Conservation (phyloP, 2,888 invertebrate species). For the Didymodactylos carnosus region DNA sequence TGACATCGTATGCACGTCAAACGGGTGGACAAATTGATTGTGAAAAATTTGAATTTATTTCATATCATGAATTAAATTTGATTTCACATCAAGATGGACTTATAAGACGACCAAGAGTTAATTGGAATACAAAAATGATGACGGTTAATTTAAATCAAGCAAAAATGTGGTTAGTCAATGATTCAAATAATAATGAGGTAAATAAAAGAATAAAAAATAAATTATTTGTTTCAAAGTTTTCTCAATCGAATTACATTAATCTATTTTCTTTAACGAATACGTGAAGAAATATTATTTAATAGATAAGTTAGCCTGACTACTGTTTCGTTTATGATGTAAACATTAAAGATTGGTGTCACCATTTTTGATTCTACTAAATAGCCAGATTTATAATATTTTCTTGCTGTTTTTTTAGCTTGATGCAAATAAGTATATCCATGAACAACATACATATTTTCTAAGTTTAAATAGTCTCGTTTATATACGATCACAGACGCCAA, state of each 20-base stretch:
- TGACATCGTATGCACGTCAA: constrained; percentile 91
- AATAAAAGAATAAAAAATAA: neutral
- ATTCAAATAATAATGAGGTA: neutral
- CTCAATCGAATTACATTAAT: too few relatives aligned
- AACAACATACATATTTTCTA: neutral
- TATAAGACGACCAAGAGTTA: constrained; percentile 59
- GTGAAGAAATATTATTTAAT: too few relatives aligned
- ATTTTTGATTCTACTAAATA: too few relatives aligned
- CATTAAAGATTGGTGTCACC: too few relatives aligned
- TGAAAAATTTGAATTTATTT: constrained; percentile 23
- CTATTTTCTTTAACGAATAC: too few relatives aligned
- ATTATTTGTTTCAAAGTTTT: too few relatives aligned
- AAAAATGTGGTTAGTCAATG: neutral
- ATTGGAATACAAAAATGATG: constrained; percentile 77
- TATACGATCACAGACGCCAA: neutral
- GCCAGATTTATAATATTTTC: too few relatives aligned
- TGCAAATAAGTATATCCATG: neutral
- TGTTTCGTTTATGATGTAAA: too few relatives aligned
- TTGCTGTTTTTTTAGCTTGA: too few relatives aligned
- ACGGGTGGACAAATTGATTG: constrained; percentile 43
- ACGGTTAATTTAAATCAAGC: constrained; percentile 55
- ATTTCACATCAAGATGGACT: constrained; percentile 58
- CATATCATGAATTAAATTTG: constrained; percentile 41
- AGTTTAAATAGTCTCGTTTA: neutral
- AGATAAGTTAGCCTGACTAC: too few relatives aligned